phyloP scores from a whole-genome alignment of 2,797 vertebrate genomes.

The Catamblyrhynchus diadema region DNA sequence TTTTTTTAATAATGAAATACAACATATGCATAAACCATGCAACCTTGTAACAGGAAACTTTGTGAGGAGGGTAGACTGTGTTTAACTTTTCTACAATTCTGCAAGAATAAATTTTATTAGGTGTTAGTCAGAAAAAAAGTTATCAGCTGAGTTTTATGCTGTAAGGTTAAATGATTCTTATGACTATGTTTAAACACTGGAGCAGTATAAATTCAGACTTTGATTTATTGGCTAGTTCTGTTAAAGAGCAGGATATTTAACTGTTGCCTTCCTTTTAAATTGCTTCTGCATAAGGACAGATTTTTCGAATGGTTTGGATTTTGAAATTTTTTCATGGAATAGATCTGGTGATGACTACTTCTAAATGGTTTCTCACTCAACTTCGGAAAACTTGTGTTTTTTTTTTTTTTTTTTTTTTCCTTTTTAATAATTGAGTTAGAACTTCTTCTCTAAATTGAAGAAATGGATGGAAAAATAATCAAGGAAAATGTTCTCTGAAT shows the following conservation, averaged over 20 bases:
- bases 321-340: conserved; percentile 12
- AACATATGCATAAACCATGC: conserved; percentile 72
- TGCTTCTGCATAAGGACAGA: conserved; percentile 35
- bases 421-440: conserved; percentile 4
- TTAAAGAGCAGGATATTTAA: conserved; percentile 60
- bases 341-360: not conserved
- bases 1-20: conserved; percentile 72
- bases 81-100: conserved; percentile 78
- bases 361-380: conserved; percentile 33
- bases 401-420: not conserved
- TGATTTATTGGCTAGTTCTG: conserved; percentile 64
- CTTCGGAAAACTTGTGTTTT: conserved; percentile 16
- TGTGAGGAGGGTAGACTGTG: conserved; percentile 67
- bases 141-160: conserved; percentile 76
- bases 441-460: not conserved
- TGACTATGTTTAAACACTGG: conserved; percentile 57
- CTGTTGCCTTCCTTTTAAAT: conserved; percentile 26
- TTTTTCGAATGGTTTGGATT: conserved; percentile 30
- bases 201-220: conserved; percentile 56
- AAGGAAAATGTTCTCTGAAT: not conserved
- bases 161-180: conserved; percentile 72
- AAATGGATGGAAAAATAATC: not conserved
- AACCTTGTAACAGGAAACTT: conserved; percentile 76
- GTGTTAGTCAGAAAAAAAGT: conserved; percentile 78
- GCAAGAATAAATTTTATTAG: conserved; percentile 78